Conservation (phyloP, 2,888 invertebrate species). For the Caenorhabditis sulstoni region DNA sequence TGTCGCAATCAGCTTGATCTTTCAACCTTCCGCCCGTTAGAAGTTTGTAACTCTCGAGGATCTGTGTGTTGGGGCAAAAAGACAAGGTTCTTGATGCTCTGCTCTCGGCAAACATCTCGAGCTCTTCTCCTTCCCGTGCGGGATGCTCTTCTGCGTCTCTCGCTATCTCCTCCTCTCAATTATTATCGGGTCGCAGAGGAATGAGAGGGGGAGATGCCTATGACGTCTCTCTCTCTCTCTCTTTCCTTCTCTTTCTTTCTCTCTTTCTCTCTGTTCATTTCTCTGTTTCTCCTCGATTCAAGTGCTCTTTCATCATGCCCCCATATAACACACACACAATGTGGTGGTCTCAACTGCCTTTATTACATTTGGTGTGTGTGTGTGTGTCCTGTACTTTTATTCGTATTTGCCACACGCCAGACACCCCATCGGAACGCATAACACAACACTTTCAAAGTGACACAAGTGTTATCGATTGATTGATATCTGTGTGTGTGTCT, state of each 20-base stretch:
- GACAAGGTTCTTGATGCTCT: conserved; percentile 15
- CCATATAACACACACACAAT: conserved; percentile 22
- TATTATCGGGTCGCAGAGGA: conserved; percentile 35
- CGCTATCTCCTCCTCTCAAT: conserved; percentile 30
- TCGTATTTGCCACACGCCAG: conserved; percentile 48
- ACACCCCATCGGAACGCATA: conserved; percentile 2
- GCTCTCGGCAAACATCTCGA: conserved; percentile 36
- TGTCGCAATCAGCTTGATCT: conserved; percentile 23
- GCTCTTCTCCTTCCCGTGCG: conserved; percentile 10
- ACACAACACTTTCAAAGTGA: too few species aligned
- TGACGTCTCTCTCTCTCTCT: conserved; percentile 40
- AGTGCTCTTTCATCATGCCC: conserved; percentile 22
- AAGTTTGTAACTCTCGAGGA: too few species aligned
- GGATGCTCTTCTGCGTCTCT: conserved; percentile 31
- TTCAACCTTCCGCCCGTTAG: conserved; percentile 19
- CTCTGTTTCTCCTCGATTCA: conserved; percentile 25
- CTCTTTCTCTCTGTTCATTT: conserved; percentile 30
- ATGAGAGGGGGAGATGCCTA: conserved; percentile 43
- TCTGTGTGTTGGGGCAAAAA: too few species aligned
- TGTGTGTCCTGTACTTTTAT: conserved; percentile 37
- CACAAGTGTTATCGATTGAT: background rate
- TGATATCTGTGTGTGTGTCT: background rate
- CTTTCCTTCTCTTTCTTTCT: conserved; percentile 28
- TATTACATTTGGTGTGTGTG: conserved; percentile 34
- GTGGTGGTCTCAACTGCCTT: conserved; percentile 14